These are phyloP conservation scores for Sebastes ruberrimus DNA, from an alignment of 2,797 vertebrate species.

Conservation along the genomic window DNA sequence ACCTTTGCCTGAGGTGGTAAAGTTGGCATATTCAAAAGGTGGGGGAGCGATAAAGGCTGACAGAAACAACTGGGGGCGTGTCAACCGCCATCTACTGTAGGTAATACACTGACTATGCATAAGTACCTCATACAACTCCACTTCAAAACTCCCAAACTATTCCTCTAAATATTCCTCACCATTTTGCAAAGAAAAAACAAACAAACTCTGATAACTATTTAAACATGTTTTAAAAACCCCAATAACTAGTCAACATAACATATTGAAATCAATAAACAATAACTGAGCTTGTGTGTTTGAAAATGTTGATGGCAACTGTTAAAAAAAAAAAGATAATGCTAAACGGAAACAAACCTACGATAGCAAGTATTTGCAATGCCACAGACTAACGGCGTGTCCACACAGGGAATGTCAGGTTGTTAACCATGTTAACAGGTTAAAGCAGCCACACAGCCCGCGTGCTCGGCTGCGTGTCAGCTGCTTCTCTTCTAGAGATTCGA, in stretches of 20 bases:
- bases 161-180: neutral
- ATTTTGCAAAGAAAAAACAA: neutral
- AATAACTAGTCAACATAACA: neutral
- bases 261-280: neutral
- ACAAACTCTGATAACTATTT: neutral
- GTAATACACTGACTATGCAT: neutral
- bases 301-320: neutral
- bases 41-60: neutral
- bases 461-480: too few species aligned
- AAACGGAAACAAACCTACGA: neutral
- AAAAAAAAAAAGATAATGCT: neutral
- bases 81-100: neutral
- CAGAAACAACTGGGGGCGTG: neutral
- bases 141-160: neutral
- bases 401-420: too few species aligned
- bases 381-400: neutral
- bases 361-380: neutral
- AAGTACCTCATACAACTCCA: neutral
- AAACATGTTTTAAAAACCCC: neutral
- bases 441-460: too few species aligned
- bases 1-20: neutral
- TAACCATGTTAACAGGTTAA: too few species aligned
- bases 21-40: neutral
- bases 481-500: too few species aligned
- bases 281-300: neutral